A percentile compares a stretch with the other conserved stretches of the same genome.
Conservation (phyloP, 2,797 vertebrate genomes). For the Phoxinus dragarum region DNA sequence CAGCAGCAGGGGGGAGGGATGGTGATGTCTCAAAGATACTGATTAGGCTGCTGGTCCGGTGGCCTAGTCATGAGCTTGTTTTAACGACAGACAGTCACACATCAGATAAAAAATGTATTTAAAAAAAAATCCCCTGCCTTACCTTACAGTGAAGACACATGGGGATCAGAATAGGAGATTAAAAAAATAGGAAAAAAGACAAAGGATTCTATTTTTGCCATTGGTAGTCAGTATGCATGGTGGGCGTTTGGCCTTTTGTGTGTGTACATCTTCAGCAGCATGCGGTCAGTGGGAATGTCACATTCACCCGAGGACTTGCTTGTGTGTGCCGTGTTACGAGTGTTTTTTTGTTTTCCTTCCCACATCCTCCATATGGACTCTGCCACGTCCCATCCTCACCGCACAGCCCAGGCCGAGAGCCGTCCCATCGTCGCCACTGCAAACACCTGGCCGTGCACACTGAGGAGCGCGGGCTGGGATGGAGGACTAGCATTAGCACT, state of each 20-base stretch:
- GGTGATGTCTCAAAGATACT: constrained; percentile 54
- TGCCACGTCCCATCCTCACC: constrained; percentile 55
- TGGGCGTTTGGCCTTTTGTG: constrained; percentile 83
- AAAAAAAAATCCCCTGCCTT: constrained; percentile 89
- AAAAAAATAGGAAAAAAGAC: constrained; percentile 62
- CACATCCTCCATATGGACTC: constrained; percentile 50
- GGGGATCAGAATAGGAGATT: constrained; percentile 58
- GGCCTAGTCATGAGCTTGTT: constrained; percentile 75
- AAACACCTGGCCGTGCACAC: constrained; percentile 12
- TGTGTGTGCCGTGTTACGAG: constrained; percentile 73
- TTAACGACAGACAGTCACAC: constrained; percentile 80
- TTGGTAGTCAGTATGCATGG: constrained; percentile 86
- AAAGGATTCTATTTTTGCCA: constrained; percentile 88
- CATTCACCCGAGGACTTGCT: constrained; percentile 84
- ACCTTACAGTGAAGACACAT: constrained; percentile 75
- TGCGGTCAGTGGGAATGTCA: constrained; percentile 90
- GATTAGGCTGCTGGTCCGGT: constrained; percentile 73
- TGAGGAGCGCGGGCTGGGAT: constrained; percentile 27
- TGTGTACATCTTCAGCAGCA: constrained; percentile 90
- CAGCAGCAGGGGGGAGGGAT: constrained; percentile 55
- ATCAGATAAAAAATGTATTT: constrained; percentile 75
- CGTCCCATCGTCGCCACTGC: not conserved
- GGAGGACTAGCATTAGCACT: constrained; percentile 75
- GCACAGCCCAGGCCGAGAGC: not conserved
- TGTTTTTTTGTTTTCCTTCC: constrained; percentile 61